Evolutionary conservation across 2,888 invertebrate genomes (phyloP).

Genomic region (Eristalis arbustorum): DNA sequence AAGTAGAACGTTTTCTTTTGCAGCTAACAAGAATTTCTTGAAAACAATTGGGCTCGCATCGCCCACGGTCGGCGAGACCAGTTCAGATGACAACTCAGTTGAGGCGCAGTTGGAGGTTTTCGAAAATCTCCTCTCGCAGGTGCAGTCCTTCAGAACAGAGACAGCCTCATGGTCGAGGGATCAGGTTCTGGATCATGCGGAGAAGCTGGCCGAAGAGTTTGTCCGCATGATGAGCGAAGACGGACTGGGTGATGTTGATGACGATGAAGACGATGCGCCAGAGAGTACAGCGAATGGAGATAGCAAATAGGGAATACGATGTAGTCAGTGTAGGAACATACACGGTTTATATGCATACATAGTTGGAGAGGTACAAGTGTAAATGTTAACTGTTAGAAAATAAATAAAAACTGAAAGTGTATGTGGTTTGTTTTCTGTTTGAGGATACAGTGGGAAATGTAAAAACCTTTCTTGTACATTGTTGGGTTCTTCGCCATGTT

Average conservation of each 20-base stretch:
- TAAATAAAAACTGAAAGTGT: not conserved
- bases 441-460: not conserved
- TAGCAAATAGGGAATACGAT: not conserved
- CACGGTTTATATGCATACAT: not conserved
- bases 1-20: not conserved
- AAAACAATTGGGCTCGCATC: conserved; percentile 56
- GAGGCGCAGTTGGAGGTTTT: conserved; percentile 72
- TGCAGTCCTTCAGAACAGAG: conserved; percentile 72
- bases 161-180: conserved; percentile 72
- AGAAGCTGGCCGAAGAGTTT: conserved; percentile 72
- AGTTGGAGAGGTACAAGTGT: not conserved
- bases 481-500: no score
- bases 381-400: not conserved
- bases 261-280: conserved; percentile 9
- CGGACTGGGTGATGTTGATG: conserved; percentile 35
- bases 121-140: conserved; percentile 72
- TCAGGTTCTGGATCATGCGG: conserved; percentile 72
- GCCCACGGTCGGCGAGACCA: conserved; percentile 35
- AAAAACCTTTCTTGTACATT: no score
- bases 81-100: conserved; percentile 64
- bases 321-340: not conserved
- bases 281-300: not conserved
- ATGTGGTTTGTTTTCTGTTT: not conserved
- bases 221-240: conserved; percentile 71
- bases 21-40: conserved; percentile 55